A percentile compares a stretch with the other conserved stretches of the same genome.
These are phyloP conservation scores for Pristionchus fissidentatus DNA, from an alignment of 2,888 invertebrate genomes.

Conservation along the genomic window DNA sequence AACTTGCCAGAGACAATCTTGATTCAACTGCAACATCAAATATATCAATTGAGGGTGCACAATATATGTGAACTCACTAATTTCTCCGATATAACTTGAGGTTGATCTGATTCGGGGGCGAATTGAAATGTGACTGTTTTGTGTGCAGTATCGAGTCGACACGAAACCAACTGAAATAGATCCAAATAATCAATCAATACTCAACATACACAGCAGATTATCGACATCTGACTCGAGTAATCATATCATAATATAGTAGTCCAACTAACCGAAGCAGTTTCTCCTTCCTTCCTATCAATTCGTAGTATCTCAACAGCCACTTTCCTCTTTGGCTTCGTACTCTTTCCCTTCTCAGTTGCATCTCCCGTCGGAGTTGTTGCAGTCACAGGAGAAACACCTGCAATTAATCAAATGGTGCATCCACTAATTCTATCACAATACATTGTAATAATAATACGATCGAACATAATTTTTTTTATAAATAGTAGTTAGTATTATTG, in stretches of 20 bases:
- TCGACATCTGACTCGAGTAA: background rate
- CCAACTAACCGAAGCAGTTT: slow-evolving; percentile 23
- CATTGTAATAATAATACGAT: background rate
- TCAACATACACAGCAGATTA: background rate
- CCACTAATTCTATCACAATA: background rate
- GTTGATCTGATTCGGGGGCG: slow-evolving; percentile 77
- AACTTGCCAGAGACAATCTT: slow-evolving; percentile 66
- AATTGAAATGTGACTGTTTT: slow-evolving; percentile 82
- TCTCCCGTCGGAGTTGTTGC: slow-evolving; percentile 24
- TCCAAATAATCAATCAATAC: background rate
- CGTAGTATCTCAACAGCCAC: slow-evolving; percentile 69
- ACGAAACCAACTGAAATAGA: slow-evolving; percentile 83
- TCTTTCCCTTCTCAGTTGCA: slow-evolving; percentile 50
- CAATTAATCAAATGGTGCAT: slow-evolving; percentile 50
- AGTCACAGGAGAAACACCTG: slow-evolving; percentile 79
- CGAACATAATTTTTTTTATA: background rate
- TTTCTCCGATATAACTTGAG: slow-evolving; percentile 78
- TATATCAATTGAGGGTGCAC: background rate
- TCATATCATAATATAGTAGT: background rate
- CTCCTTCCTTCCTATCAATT: slow-evolving; percentile 58
- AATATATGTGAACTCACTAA: slow-evolving; percentile 72
- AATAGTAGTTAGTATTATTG: slow-evolving; percentile 50
- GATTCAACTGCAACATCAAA: slow-evolving; percentile 59
- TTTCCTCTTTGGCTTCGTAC: slow-evolving; percentile 61
- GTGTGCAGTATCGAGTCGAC: slow-evolving; percentile 91